phyloP scores from a whole-genome alignment of 2,888 invertebrate genomes.

The Morinoia aosen region DNA sequence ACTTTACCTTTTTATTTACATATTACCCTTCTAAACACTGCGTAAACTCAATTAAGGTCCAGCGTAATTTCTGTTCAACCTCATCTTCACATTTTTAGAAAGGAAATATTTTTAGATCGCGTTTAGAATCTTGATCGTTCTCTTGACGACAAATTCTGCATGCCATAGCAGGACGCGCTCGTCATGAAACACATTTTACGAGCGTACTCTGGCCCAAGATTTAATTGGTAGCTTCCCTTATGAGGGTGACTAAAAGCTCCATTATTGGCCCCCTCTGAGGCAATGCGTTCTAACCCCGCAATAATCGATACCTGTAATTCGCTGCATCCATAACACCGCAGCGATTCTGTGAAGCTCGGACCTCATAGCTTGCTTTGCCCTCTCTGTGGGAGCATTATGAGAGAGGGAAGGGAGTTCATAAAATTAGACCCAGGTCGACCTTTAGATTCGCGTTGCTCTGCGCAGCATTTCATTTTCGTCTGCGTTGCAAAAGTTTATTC shows the following conservation, averaged over 20 bases:
- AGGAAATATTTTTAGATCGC: too few relatives aligned
- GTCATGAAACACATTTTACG: neutral
- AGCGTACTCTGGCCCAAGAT: neutral
- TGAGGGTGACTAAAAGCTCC: constrained; percentile 28
- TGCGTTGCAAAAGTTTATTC: neutral
- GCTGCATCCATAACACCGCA: neutral
- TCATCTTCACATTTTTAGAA: too few relatives aligned
- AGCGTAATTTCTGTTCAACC: too few relatives aligned
- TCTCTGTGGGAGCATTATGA: neutral
- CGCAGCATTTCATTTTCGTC: neutral
- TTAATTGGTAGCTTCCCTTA: constrained; percentile 16
- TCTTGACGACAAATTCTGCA: neutral
- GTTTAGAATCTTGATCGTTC: too few relatives aligned
- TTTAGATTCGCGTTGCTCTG: neutral
- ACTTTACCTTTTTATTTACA: too few relatives aligned
- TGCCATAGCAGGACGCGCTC: neutral
- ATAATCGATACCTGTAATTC: constrained; percentile 39
- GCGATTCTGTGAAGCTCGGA: neutral
- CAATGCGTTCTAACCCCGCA: neutral
- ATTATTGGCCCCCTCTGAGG: constrained; percentile 4
- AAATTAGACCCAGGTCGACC: neutral
- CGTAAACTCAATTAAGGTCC: too few relatives aligned
- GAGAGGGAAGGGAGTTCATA: neutral
- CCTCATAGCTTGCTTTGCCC: neutral
- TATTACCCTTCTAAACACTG: too few relatives aligned